Conservation (phyloP, 2,888 invertebrate species). For the Pachycephus smyrnensis region DNA sequence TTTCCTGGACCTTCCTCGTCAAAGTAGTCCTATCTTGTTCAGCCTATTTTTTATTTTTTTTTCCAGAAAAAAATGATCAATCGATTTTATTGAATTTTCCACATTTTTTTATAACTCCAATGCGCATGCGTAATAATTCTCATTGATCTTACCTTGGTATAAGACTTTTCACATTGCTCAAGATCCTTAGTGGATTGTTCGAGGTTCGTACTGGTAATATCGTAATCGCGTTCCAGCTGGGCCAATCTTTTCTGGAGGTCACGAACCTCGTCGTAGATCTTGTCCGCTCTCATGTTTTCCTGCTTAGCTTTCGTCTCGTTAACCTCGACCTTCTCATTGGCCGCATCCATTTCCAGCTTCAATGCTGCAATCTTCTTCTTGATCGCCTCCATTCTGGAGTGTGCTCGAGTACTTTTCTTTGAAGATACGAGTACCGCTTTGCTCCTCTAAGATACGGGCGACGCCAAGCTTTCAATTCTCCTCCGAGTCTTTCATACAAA, state of each 20-base stretch:
- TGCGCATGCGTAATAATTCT: not conserved
- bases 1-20: slow-evolving; percentile 76
- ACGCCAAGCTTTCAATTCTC: not conserved
- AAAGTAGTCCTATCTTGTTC: slow-evolving; percentile 76
- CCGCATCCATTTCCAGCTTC: slow-evolving; percentile 80
- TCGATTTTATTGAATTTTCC: not conserved
- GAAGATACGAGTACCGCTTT: not conserved
- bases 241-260: slow-evolving; percentile 95
- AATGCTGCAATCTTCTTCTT: slow-evolving; percentile 82
- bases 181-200: slow-evolving; percentile 91
- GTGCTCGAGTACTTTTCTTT: not conserved
- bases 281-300: slow-evolving; percentile 64
- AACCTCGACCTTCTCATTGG: slow-evolving; percentile 75
- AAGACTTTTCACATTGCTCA: slow-evolving; percentile 93
- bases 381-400: slow-evolving; percentile 75
- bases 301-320: slow-evolving; percentile 74
- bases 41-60: slow-evolving; percentile 62
- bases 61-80: not conserved
- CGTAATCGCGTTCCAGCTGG: slow-evolving; percentile 93
- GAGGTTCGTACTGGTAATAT: slow-evolving; percentile 87
- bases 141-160: slow-evolving; percentile 76
- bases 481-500: not conserved
- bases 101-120: no score
- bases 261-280: slow-evolving; percentile 91
- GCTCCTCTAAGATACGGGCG: not conserved